Evolutionary conservation across 2,888 invertebrate species (phyloP).

Genomic region (Buathra laborator): DNA sequence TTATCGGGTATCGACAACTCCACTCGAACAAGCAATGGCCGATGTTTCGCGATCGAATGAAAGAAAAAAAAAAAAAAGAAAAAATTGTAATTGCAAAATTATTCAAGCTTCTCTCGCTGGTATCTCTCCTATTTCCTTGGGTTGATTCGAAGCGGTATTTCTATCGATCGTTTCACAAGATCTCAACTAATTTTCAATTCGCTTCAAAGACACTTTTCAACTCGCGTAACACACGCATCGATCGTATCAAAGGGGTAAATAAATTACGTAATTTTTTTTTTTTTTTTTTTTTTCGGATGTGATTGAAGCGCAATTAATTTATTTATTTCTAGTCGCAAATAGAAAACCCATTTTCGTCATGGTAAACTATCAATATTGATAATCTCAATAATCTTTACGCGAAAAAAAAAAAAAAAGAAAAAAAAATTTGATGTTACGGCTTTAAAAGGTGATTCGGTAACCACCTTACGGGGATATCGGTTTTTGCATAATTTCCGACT

Average conservation of each 20-base stretch:
- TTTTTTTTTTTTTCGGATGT: background rate
- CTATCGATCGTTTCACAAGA: constrained; percentile 46
- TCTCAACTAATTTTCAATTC: constrained; percentile 54
- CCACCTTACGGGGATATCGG: background rate
- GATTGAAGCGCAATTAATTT: too few species aligned
- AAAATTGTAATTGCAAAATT: constrained; percentile 58
- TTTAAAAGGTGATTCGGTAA: background rate
- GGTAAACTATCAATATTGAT: background rate
- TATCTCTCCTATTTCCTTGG: constrained; percentile 20
- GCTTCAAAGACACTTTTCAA: constrained; percentile 13
- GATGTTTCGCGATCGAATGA: constrained; percentile 27
- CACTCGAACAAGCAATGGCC: constrained; percentile 24
- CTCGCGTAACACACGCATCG: background rate
- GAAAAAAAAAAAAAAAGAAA: background rate
- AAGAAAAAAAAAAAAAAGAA: constrained; percentile 27
- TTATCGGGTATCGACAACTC: constrained; percentile 7
- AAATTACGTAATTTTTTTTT: background rate
- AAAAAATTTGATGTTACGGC: background rate
- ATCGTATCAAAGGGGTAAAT: background rate
- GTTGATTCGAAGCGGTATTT: background rate
- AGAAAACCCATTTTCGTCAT: background rate
- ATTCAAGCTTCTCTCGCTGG: constrained; percentile 34
- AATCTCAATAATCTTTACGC: too few species aligned
- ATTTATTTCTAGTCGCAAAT: background rate
- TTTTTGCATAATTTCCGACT: background rate